Evolutionary conservation across 1,140 invertebrate species (phyloP), one percentile per base, ranked within the genome.

Genomic region (Heliothis virescens): DNA sequence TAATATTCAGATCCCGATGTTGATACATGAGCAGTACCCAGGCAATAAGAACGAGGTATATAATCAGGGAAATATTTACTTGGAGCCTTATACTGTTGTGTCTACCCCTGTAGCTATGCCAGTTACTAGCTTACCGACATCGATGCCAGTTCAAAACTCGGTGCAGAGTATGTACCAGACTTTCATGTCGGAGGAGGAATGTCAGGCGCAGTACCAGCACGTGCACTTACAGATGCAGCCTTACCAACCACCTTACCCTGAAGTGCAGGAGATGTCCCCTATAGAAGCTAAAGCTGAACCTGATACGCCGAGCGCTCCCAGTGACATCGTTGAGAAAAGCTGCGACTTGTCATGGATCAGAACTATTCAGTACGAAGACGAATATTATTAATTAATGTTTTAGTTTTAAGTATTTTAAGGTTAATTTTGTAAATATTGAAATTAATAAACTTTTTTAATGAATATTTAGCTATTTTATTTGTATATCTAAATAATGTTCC

Each of bases 331-430:
- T 65, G 85, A 85, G 9, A 80, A 85, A 29, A 88, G 82, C 52
- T 89, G 86, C 84, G 89, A 90, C 57, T 79, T 90, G 47, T 90
- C 89, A 15, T 91, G 90, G 90, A 85, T 91, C 62, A 82, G 79
- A 5, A 85, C 83, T 65, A 87, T 90, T 59, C 69, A 86, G 16
- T 74, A 79, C 16, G 85, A 88, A 16, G 86, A 89, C 2, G 85
- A 89, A 41, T 82, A 60, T 60, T 80, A 57, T 34, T n/a, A 69
- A 82, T 53, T 80, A n/a, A 53, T 41, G 1, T 41, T 41, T 41
- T 41, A 41, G 34, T 41, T 41, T 7, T 41, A 41, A 41, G 34
- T 41, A 41, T 41, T 41, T 41, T 41, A 41, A 41, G 34, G 34
- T 5, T 41, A 41, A 5, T 9, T 9, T 34, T 41, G 34, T 41